Base-by-base conservation (phyloP, 2,888 invertebrate genomes). In the Agrilus cyanescens region DNA sequence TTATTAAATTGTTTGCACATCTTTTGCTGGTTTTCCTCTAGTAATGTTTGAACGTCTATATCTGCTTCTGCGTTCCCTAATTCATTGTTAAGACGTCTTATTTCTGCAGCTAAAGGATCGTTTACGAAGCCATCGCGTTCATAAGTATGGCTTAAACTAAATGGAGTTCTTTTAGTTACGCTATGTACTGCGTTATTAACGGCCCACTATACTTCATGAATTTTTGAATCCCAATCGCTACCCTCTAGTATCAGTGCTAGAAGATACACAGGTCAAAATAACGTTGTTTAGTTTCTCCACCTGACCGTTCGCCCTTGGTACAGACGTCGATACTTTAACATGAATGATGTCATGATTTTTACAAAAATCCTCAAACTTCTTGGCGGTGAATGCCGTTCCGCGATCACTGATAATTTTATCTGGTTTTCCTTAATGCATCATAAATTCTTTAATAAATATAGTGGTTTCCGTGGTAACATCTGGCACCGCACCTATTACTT, bases 161-260 rank as follows among this genome's bases (percentile, higher is more conserved):
- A 8, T 5, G 42, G 42, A 1, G 38, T 40, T n/a, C 15, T 13
- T 39, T 39, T 32, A 2, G 38, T 40, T 32, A 47, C 36, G n/a
- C 37, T 43, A n/a, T 46, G 41, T 12, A 16, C 8, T 8, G 39
- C 34, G 3, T 44, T 43, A 8, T 50, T 46, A 7, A 48, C 40
- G 3, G 40, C 48, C 43, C 51, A 50, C 7, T 20, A 5, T 18
- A 20, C 48, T 3, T 51, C 43, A 12, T 30, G 41, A 6, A 44
- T 16, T 30, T 38, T 32, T 32, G 33, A 25, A 10, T 42, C 38
- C 43, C 44, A 39, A 12, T 32, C 14, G 13, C 33, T 31, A 4
- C 29, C 13, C 4, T 39, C 31, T 33, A 12, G 3, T n/a, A 4
- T 12, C 31, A 10, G 31, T 13, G 3, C 6, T 15, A 3, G 39